Conservation (phyloP, 2,888 invertebrate genomes). For the Entomobrya multifasciata region DNA sequence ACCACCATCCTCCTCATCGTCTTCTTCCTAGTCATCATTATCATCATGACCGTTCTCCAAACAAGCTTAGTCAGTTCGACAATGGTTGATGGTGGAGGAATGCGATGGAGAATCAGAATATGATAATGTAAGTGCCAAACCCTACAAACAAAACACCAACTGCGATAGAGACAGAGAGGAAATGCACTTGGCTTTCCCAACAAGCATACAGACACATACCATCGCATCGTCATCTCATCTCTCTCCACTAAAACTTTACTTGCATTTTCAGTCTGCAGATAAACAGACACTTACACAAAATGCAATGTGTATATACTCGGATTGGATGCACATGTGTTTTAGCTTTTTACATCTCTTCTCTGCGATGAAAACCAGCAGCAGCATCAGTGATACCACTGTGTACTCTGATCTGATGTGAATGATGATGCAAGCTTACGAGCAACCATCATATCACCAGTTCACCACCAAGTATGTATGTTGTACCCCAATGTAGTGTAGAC, state of each 20-base stretch:
- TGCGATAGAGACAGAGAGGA: neutral
- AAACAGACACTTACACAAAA: neutral
- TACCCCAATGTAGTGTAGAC: neutral
- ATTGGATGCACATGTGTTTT: too few relatives aligned
- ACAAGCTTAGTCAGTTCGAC: neutral
- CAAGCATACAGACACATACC: neutral
- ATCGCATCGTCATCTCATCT: slow-evolving; percentile 26
- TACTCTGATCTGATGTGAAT: neutral
- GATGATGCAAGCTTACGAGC: too few relatives aligned
- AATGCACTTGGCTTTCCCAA: slow-evolving; percentile 51
- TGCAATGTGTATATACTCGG: too few relatives aligned
- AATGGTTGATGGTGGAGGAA: neutral
- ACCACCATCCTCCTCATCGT: neutral
- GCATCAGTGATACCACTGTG: neutral
- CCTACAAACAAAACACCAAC: slow-evolving; percentile 24
- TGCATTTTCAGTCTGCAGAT: slow-evolving; percentile 4
- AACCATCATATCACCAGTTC: too few relatives aligned
- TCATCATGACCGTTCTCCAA: slow-evolving; percentile 6
- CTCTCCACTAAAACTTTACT: slow-evolving; percentile 29
- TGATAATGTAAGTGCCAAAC: slow-evolving; percentile 42
- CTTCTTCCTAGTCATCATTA: neutral
- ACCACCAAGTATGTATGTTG: neutral
- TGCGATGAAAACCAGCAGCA: neutral
- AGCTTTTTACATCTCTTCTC: too few relatives aligned
- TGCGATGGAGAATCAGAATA: slow-evolving; percentile 35